phyloP scores from a whole-genome alignment of 2,113 vertebrate species.

The Microcebus ravelobensis region DNA sequence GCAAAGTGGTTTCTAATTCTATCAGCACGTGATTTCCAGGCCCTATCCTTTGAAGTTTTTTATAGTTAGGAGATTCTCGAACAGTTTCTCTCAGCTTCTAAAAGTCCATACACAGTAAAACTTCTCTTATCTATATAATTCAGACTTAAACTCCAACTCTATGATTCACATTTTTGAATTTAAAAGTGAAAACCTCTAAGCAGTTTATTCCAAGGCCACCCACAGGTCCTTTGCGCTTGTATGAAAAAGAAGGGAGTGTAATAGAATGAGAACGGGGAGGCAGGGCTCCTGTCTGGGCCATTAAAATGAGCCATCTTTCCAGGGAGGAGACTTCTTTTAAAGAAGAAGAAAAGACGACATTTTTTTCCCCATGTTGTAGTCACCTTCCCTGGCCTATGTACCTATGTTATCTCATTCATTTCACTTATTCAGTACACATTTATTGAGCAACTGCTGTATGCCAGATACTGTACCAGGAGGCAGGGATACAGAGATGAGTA shows the following conservation, averaged over 20 bases:
- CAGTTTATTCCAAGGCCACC: background rate
- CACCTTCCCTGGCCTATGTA: background rate
- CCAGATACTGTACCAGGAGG: background rate
- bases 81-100: background rate
- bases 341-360: background rate
- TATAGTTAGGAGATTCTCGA: background rate
- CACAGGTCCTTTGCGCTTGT: background rate
- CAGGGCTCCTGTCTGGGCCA: background rate
- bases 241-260: background rate
- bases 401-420: background rate
- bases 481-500: background rate
- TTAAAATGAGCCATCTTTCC: background rate
- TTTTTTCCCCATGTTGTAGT: background rate
- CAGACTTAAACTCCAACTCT: slow-evolving; percentile 18
- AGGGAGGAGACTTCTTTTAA: background rate
- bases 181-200: background rate
- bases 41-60: background rate
- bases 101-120: background rate
- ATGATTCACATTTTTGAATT: background rate
- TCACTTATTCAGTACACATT: background rate
- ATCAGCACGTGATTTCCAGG: background rate
- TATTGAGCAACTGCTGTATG: background rate
- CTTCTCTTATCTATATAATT: background rate
- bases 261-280: background rate
- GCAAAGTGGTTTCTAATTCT: background rate